These are phyloP conservation scores for Capromys pilorides DNA, from an alignment of 2,797 vertebrate species.

Conservation along the genomic window DNA sequence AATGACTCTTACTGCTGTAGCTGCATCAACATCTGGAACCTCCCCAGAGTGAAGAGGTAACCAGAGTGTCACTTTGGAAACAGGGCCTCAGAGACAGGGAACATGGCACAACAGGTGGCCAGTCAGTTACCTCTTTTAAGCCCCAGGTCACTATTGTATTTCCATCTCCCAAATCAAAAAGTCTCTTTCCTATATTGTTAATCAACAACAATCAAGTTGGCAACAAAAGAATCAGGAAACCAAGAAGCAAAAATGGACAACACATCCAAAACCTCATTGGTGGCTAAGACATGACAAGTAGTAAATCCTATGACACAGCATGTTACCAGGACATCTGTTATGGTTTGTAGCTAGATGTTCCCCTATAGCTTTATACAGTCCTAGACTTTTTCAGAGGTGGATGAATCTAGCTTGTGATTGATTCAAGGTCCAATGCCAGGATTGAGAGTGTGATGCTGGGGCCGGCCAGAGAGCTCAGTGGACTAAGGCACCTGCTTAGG, in stretches of 20 bases:
- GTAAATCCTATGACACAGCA: not conserved
- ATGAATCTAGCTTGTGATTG: not conserved
- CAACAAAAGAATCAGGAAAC: not conserved
- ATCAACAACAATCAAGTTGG: slow-evolving; percentile 30
- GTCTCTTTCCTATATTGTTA: slow-evolving; percentile 30
- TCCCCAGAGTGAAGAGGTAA: not conserved
- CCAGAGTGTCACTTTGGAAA: fast-evolving
- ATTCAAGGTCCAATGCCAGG: not conserved
- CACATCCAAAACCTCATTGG: not conserved
- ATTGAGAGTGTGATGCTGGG: not conserved
- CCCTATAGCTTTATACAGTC: not conserved
- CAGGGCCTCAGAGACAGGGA: fast-evolving
- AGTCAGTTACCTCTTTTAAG: not conserved
- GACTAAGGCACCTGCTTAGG: no score
- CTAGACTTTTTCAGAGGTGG: not conserved
- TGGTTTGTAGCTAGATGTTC: not conserved
- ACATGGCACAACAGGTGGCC: not conserved
- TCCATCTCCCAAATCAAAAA: not conserved
- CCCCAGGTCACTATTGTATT: not conserved
- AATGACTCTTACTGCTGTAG: not conserved
- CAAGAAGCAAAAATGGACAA: not conserved
- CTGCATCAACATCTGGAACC: slow-evolving; percentile 8
- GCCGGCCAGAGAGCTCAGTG: no score
- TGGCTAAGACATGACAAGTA: not conserved
- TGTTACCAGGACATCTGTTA: not conserved